These are phyloP conservation scores for Trialeurodes vaporariorum DNA, from an alignment of 1,140 invertebrate genomes.

Conservation along the genomic window DNA sequence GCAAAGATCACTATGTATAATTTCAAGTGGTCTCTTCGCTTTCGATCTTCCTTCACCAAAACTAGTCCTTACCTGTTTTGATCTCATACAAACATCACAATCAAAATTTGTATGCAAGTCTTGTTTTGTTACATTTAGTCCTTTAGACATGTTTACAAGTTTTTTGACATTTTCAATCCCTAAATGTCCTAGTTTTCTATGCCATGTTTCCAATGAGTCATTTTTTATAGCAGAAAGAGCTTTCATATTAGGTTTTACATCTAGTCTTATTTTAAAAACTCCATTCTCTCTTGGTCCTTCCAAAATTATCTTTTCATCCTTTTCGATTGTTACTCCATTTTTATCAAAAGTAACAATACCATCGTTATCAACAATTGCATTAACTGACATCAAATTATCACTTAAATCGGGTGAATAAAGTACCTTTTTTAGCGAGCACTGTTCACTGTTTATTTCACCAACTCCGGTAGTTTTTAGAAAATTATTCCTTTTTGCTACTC, in stretches of 20 bases:
- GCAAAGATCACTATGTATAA: conserved; percentile 32
- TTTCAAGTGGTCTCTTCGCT: conserved; percentile 16
- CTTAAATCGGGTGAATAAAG: too few relatives aligned
- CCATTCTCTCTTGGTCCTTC: too few relatives aligned
- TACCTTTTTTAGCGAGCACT: too few relatives aligned
- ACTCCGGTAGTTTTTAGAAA: too few relatives aligned
- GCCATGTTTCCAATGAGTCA: neutral
- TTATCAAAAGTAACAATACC: too few relatives aligned
- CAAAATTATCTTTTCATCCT: too few relatives aligned
- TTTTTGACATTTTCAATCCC: conserved; percentile 2
- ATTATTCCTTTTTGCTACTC: too few relatives aligned
- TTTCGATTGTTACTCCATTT: too few relatives aligned
- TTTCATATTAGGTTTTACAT: neutral
- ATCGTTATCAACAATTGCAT: too few relatives aligned
- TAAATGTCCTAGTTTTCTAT: conserved; percentile 8
- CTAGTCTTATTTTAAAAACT: neutral
- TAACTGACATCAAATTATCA: too few relatives aligned
- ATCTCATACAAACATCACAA: conserved; percentile 26
- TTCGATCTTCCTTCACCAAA: conserved; percentile 20
- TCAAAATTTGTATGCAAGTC: neutral
- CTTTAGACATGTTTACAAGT: conserved; percentile 2
- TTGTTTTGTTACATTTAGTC: neutral
- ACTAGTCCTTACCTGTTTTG: conserved; percentile 24
- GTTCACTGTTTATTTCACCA: too few relatives aligned
- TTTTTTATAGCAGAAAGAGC: neutral